Conservation (phyloP, 2,888 invertebrate species). For the Drosophila neotestacea region DNA sequence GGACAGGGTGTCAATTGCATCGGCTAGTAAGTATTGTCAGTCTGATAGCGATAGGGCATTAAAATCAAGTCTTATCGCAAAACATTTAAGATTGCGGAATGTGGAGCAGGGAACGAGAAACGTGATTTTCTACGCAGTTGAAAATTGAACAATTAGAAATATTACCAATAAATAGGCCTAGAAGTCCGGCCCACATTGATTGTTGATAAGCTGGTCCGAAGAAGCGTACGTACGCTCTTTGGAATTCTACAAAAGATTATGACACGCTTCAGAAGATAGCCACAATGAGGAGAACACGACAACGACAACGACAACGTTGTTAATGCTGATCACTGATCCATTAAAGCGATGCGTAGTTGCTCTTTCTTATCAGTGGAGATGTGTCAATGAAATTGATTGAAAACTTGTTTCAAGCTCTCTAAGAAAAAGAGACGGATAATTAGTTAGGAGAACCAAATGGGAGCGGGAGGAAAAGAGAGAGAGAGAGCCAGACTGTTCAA, state of each 20-base stretch:
- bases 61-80: constrained; percentile 26
- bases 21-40: background rate
- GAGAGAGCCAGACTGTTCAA: background rate
- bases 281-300: constrained; percentile 11
- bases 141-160: constrained; percentile 16
- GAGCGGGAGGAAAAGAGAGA: background rate
- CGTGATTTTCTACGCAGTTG: constrained; percentile 63
- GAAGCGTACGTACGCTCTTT: constrained; percentile 29
- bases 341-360: constrained; percentile 52
- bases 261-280: constrained; percentile 55
- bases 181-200: constrained; percentile 63
- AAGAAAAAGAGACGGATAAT: background rate
- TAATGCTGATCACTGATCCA: constrained; percentile 12
- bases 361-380: constrained; percentile 51
- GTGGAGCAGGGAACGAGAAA: constrained; percentile 58
- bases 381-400: constrained; percentile 55
- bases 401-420: constrained; percentile 45
- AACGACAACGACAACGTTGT: background rate
- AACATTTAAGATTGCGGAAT: constrained; percentile 50
- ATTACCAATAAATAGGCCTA: constrained; percentile 9
- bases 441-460: background rate
- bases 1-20: background rate
- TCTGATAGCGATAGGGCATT: background rate
- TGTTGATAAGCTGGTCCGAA: constrained; percentile 62
- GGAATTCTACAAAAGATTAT: constrained; percentile 54